Evolutionary conservation across 64 coral and sea anemone species (phyloP), one percentile per base, ranked within the genome.

Genomic region (Porites australiensis): DNA sequence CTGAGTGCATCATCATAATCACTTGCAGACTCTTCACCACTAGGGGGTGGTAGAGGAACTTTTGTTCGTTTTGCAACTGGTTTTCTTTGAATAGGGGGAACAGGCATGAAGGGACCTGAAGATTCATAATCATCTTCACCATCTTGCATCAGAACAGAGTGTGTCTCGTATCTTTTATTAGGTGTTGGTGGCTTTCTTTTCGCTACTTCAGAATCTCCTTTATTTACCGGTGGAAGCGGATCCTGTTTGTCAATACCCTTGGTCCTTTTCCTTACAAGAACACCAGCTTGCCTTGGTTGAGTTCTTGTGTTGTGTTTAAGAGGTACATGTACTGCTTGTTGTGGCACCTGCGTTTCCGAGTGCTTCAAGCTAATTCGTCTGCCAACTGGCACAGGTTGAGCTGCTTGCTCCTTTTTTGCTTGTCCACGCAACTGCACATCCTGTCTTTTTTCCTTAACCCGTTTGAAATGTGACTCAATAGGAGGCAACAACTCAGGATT

Each of bases 241-340:
- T 94, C 86, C 87, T 98, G 95, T 60, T 94, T 98, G 67, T 98
- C 95, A 4, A 98, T 62, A 54, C 95, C 95, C 74, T 87, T 70
- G 73, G 81, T 88, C 51, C 81, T 94, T 79, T 98, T 98, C 10
- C 86, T 68, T 44, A 67, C 61, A 82, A 45, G 54, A n/a, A 82
- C 75, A 91, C 49, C 86, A 89, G 60, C 64, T 21, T 77, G 53
- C 11, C 53, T 65, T 54, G 55, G 61, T 55, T 75, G 77, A 45
- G 10, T 94, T 80, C 69, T 94, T 75, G 14, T 53, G 70, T 47
- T 55, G 8, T 23, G 59, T 18, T 70, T 59, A 12, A 14, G 6
- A 44, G 60, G 55, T 13, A 13, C 19, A 27, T 60, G 82, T 76
- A 13, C 20, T 45, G 73, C 59, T 76, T 86, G 52, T 77, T 82